Conservation (phyloP, 1,140 invertebrate genomes). For the Cydia pomonella region DNA sequence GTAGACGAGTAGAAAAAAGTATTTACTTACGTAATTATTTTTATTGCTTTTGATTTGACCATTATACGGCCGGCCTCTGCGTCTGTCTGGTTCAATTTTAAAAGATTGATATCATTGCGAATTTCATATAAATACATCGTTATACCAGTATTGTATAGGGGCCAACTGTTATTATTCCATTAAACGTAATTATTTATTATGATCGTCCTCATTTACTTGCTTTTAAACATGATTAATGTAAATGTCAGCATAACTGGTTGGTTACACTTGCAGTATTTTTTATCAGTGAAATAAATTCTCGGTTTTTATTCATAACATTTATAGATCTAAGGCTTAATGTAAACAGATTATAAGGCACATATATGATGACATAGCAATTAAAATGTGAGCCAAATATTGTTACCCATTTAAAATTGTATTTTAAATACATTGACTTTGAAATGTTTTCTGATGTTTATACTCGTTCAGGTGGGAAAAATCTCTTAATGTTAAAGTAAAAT, state of each 20-base stretch:
- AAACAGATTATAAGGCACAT: not conserved
- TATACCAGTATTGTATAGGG: constrained; percentile 2
- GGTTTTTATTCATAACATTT: not conserved
- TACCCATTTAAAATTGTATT: not conserved
- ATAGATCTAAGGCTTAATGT: not conserved
- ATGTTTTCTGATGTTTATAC: not conserved
- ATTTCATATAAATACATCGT: not conserved
- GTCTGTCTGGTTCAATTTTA: not conserved
- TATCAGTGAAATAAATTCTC: not conserved
- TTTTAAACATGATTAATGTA: too few species aligned
- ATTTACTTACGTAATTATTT: too few species aligned
- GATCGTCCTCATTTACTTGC: too few species aligned
- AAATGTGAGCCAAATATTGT: not conserved
- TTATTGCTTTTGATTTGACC: not conserved
- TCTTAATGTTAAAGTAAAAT: not conserved
- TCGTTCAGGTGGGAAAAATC: not conserved
- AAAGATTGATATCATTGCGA: not conserved
- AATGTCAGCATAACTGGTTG: too few species aligned
- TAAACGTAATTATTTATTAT: not conserved
- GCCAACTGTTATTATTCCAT: not conserved
- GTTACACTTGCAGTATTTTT: too few species aligned
- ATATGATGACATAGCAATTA: not conserved
- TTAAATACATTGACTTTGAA: not conserved
- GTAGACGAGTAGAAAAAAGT: too few species aligned
- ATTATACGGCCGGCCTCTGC: not conserved